These are phyloP conservation scores for Corynorhinus townsendii DNA, from an alignment of 2,113 vertebrate species.

Conservation along the genomic window DNA sequence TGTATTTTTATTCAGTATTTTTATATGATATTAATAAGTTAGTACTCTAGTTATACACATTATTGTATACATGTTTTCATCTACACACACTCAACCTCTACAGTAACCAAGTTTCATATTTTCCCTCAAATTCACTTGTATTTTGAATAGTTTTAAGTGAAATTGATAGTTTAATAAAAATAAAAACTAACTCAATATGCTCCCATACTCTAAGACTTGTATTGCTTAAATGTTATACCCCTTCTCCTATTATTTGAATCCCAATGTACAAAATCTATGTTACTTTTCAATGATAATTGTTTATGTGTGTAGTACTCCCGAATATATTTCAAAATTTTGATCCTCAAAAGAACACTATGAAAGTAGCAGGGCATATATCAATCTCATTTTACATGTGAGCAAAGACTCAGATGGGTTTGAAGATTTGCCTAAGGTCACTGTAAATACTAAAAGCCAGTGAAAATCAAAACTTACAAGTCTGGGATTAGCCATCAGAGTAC, in stretches of 20 bases:
- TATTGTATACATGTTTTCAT: neutral
- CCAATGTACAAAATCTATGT: neutral
- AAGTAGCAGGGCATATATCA: neutral
- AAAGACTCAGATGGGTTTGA: neutral
- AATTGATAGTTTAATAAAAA: constrained; percentile 3
- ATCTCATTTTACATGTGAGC: neutral
- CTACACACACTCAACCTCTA: neutral
- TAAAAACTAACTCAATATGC: neutral
- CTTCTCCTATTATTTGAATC: neutral
- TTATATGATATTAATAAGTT: neutral
- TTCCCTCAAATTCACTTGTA: neutral
- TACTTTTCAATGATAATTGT: neutral
- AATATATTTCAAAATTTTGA: neutral
- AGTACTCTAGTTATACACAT: neutral
- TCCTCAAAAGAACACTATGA: neutral
- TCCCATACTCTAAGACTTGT: neutral
- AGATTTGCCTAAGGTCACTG: neutral
- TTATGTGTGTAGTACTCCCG: neutral
- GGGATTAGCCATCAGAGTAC: neutral
- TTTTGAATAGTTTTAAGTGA: neutral
- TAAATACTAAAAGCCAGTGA: neutral
- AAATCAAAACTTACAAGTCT: neutral
- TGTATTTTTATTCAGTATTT: neutral
- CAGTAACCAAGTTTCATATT: neutral
- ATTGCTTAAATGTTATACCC: neutral